Evolutionary conservation across 92 coral and sea anemone species (phyloP).

Genomic region (Muricea muricata): DNA sequence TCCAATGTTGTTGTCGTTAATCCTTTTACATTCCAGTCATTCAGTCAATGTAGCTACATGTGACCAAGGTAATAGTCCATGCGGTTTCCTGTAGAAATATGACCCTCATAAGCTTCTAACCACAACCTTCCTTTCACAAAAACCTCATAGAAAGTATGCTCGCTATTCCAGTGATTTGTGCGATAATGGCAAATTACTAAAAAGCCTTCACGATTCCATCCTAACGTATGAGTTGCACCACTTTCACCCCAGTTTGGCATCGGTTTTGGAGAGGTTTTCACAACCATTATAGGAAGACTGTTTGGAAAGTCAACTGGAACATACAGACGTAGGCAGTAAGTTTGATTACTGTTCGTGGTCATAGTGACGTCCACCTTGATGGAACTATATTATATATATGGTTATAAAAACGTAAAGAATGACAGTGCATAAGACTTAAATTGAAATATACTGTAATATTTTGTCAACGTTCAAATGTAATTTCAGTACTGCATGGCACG

Average conservation of each 20-base stretch:
- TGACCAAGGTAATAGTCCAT: constrained; percentile 49
- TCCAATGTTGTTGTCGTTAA: too few species aligned
- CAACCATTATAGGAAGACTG: constrained; percentile 73
- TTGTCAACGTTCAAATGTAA: too few species aligned
- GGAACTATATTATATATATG: too few species aligned
- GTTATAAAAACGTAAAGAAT: too few species aligned
- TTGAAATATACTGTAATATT: too few species aligned
- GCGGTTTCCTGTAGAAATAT: constrained; percentile 40
- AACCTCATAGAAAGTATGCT: constrained; percentile 50
- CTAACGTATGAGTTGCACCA: constrained; percentile 47
- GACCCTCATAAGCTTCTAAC: constrained; percentile 68
- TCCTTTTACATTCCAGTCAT: not conserved
- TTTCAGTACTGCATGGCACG: too few species aligned
- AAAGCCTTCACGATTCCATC: constrained; percentile 41
- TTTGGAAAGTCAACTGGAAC: constrained; percentile 81
- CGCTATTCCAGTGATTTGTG: constrained; percentile 27
- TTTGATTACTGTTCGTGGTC: constrained; percentile 69
- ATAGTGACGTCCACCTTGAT: constrained; percentile 76
- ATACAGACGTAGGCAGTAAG: constrained; percentile 70
- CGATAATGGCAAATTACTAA: constrained; percentile 49
- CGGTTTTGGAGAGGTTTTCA: constrained; percentile 60
- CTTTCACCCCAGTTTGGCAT: constrained; percentile 30
- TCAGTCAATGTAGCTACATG: not conserved
- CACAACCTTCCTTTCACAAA: constrained; percentile 53
- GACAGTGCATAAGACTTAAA: too few species aligned